Evolutionary conservation across 2,797 vertebrate species (phyloP).

Genomic region (Phoebastria nigripes): DNA sequence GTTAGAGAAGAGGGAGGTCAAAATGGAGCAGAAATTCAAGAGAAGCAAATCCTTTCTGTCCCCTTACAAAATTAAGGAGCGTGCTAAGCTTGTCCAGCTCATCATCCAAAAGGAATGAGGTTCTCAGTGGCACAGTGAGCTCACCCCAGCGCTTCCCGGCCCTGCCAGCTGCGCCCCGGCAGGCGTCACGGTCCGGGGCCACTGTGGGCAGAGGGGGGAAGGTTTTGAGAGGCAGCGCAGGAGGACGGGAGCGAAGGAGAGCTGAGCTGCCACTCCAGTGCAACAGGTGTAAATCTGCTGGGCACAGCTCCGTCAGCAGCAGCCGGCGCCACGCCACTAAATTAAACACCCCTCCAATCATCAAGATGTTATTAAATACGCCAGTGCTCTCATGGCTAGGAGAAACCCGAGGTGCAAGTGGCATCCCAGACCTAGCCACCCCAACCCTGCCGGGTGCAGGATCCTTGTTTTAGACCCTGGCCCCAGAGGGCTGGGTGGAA

Average conservation of each 20-base stretch:
- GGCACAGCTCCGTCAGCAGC: conserved; percentile 16
- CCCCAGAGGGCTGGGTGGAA: fast-evolving
- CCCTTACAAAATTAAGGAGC: not conserved
- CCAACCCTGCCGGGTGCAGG: not conserved
- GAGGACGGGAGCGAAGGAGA: not conserved
- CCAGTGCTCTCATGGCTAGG: not conserved
- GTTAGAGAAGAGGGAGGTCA: not conserved
- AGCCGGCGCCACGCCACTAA: not conserved
- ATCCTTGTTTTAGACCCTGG: not conserved
- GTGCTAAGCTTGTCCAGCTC: not conserved
- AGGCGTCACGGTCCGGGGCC: not conserved
- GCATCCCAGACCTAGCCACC: not conserved
- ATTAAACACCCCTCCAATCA: conserved; percentile 21
- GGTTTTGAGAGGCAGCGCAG: not conserved
- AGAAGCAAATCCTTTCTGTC: not conserved
- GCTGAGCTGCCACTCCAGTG: not conserved
- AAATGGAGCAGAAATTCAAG: conserved; percentile 14
- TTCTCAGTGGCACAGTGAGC: not conserved
- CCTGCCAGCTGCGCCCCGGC: not conserved
- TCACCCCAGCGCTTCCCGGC: not conserved
- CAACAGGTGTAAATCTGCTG: conserved; percentile 54
- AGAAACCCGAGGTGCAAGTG: not conserved
- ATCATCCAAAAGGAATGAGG: conserved; percentile 39
- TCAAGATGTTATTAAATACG: not conserved
- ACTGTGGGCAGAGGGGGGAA: not conserved